Percentiles rank a stretch among this genome's conserved stretches.
These are phyloP conservation scores for Ashinkailepas kermadecensis DNA, from an alignment of 2,888 invertebrate genomes.

Conservation along the genomic window DNA sequence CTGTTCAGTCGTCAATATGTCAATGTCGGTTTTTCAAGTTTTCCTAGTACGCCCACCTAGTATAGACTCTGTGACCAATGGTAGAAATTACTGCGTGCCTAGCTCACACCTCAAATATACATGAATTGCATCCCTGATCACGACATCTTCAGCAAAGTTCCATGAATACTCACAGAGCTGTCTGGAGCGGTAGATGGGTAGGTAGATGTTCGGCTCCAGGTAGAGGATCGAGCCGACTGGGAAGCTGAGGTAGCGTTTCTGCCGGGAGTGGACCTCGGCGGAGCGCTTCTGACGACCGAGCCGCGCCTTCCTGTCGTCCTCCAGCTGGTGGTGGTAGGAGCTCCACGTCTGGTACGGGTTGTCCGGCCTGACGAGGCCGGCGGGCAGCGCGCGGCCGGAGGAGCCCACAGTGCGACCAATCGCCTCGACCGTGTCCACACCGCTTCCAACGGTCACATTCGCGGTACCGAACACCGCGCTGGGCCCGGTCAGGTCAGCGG, in stretches of 20 bases:
- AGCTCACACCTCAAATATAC: too few relatives aligned
- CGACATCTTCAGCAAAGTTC: too few relatives aligned
- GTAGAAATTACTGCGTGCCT: too few relatives aligned
- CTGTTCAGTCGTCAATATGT: too few relatives aligned
- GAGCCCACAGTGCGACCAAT: not conserved
- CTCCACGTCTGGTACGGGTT: slow-evolving; percentile 13
- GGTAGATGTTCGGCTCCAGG: slow-evolving; percentile 1
- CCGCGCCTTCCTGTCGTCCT: not conserved
- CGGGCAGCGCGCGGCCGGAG: not conserved
- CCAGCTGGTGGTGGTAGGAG: not conserved
- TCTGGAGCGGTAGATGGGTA: slow-evolving; percentile 3
- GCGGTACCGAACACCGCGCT: too few relatives aligned
- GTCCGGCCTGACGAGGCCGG: not conserved
- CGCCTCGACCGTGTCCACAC: not conserved
- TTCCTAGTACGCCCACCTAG: too few relatives aligned
- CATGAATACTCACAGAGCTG: not conserved
- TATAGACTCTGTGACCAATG: too few relatives aligned
- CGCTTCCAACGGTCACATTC: not conserved
- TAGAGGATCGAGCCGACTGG: not conserved
- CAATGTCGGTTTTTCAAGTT: too few relatives aligned
- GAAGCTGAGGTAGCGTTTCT: slow-evolving; percentile 5
- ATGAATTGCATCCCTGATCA: too few relatives aligned
- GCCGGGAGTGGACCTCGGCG: not conserved
- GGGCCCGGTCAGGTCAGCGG: too few relatives aligned
- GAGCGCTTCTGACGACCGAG: not conserved